A percentile compares a stretch with the other conserved stretches of the same genome.
phyloP scores from a whole-genome alignment of 1,140 invertebrate genomes.

The Cydia strobilella region DNA sequence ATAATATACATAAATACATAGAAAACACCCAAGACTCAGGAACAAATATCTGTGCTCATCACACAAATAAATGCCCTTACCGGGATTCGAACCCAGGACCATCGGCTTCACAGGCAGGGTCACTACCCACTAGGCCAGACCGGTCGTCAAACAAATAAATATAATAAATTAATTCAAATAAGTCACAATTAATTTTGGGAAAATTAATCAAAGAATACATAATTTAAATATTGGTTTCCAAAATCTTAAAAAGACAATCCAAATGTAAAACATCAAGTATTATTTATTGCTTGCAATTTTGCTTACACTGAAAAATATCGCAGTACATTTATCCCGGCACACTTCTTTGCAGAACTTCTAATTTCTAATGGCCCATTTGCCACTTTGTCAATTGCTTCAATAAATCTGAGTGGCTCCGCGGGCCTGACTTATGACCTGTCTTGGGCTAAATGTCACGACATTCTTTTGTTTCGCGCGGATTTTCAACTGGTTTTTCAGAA shows the following conservation, averaged over 20 bases:
- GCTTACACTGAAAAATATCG: conserved; percentile 34
- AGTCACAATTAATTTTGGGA: too few relatives aligned
- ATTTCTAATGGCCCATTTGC: conserved; percentile 44
- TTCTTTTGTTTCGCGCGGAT: conserved; percentile 52
- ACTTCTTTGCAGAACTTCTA: conserved; percentile 34
- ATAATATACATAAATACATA: too few relatives aligned
- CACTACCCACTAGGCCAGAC: too few relatives aligned
- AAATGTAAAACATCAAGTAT: background rate
- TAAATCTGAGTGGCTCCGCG: conserved; percentile 38
- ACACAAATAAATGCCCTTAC: too few relatives aligned
- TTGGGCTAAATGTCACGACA: conserved; percentile 53
- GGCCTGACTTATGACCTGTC: conserved; percentile 58
- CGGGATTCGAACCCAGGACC: too few relatives aligned
- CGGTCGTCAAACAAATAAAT: too few relatives aligned
- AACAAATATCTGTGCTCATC: too few relatives aligned
- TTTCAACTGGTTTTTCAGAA: conserved; percentile 17
- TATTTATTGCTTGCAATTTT: conserved; percentile 37
- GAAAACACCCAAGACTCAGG: too few relatives aligned
- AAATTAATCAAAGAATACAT: too few relatives aligned
- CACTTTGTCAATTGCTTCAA: conserved; percentile 41
- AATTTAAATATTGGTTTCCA: background rate
- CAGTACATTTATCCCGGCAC: conserved; percentile 33
- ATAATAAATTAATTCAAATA: too few relatives aligned
- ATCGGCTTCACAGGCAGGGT: too few relatives aligned
- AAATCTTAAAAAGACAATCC: background rate